Evolutionary conservation across 53 echinoderm and acorn worm genomes (phyloP).

Genomic region (Stichopus horrens): DNA sequence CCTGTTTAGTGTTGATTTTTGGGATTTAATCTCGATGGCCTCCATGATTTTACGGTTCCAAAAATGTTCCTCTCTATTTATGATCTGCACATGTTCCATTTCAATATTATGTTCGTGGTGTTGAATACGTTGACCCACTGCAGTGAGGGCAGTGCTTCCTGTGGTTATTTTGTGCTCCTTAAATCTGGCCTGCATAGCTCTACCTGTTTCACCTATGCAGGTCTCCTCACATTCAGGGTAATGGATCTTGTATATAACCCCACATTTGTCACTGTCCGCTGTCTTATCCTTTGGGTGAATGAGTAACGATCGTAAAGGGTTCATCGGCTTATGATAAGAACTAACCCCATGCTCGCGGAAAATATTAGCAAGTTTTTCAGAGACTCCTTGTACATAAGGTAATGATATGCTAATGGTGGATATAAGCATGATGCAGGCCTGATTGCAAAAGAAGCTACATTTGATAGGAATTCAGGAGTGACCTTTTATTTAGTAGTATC

Average conservation of each 20-base stretch:
- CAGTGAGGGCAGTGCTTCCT: background rate
- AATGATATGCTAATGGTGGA: background rate
- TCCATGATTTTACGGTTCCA: background rate
- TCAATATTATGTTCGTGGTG: too few species aligned
- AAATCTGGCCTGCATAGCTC: background rate
- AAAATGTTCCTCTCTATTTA: background rate
- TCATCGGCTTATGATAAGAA: background rate
- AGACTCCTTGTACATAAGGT: background rate
- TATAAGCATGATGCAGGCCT: too few species aligned
- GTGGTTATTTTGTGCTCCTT: conserved; percentile 4
- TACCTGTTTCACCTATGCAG: conserved; percentile 7
- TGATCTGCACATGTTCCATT: too few species aligned
- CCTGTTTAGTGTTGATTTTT: too few species aligned
- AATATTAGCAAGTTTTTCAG: background rate
- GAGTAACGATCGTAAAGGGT: background rate
- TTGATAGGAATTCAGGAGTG: too few species aligned
- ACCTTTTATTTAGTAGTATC: too few species aligned
- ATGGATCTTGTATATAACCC: background rate
- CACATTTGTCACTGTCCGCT: background rate
- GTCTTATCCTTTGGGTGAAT: background rate
- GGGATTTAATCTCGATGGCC: too few species aligned
- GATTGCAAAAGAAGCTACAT: too few species aligned
- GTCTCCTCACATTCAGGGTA: conserved; percentile 23
- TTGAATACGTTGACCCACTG: background rate
- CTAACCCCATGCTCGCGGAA: background rate